Base-by-base conservation (phyloP, 2,113 vertebrate species). In the Pelmatolapia mariae region DNA sequence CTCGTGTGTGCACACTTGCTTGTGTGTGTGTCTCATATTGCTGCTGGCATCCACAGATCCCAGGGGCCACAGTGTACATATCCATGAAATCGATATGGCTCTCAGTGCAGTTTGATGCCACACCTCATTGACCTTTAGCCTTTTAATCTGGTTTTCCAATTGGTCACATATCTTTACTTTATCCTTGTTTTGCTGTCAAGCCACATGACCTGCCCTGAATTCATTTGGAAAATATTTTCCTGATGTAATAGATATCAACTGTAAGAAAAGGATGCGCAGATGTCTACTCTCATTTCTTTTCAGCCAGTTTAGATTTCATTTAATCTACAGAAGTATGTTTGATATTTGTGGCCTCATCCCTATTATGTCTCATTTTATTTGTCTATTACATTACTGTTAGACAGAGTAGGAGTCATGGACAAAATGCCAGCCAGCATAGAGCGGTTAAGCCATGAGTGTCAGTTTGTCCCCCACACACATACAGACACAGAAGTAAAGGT, bases 121-220 rank as follows among this genome's bases (percentile, higher is more conserved):
- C 91, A 92, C 90, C 90, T 94, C 84, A 83, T 93, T 95, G 95
- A 94, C 95, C 95, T 91, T 91, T 94, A 73, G 71, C 92, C 91
- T 95, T 93, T 88, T 73, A 91, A 87, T 94, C 80, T 68, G 11
- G 86, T 92, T 94, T 95, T 94, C 94, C 94, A 94, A 94, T 94
- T 94, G 91, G 87, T 94, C 90, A 90, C 91, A 93, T 93, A 92
- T 91, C 81, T 91, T 83, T 86, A 78, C 56, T 83, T 82, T 83
- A 80, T 83, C 90, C 84, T 83, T 82, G 86, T 73, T 81, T 82
- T 84, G 59, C 80, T 59, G 26, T 83, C 81, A 43, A 56, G 82
- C 13, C 57, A 50, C 31, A 45, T 29, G 15, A 53, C 61, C 59
- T 47, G 13, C 22, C 19, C 83, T 89, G 59, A 80, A 89, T 19